Evolutionary conservation across 2,888 invertebrate genomes (phyloP).

Genomic region (Dryococelus australis): DNA sequence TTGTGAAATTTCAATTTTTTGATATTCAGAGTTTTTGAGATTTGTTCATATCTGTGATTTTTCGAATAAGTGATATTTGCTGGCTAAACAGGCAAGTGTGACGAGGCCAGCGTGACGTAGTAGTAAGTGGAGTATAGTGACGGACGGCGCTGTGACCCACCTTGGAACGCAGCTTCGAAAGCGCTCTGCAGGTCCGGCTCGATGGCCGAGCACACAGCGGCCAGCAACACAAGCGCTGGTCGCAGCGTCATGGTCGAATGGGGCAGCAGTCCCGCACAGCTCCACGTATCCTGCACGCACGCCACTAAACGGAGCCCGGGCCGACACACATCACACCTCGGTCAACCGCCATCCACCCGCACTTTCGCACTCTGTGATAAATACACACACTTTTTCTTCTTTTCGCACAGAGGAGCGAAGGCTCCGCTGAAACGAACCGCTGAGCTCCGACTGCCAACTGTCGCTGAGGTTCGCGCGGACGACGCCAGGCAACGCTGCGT

Average conservation of each 20-base stretch:
- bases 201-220: not conserved
- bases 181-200: slow-evolving; percentile 19
- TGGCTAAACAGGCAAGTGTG: no score
- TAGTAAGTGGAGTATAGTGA: no score
- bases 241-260: slow-evolving; percentile 8
- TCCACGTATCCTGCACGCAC: no score
- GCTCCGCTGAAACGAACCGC: not conserved
- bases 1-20: no score
- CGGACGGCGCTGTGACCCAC: slow-evolving; percentile 17
- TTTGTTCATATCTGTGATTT: no score
- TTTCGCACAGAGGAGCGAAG: not conserved
- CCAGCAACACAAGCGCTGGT: not conserved
- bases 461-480: not conserved
- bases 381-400: not conserved
- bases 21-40: no score
- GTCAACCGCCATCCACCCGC: not conserved
- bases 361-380: not conserved
- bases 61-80: no score
- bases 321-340: not conserved
- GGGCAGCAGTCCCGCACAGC: not conserved
- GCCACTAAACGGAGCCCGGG: not conserved
- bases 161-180: slow-evolving; percentile 37
- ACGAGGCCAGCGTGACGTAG: no score
- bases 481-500: not conserved
- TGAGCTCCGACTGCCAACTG: slow-evolving; percentile 2